A percentile compares a stretch with the other conserved stretches of the same genome.
phyloP scores from a whole-genome alignment of 2,888 invertebrate species.

The Erynnis tages region DNA sequence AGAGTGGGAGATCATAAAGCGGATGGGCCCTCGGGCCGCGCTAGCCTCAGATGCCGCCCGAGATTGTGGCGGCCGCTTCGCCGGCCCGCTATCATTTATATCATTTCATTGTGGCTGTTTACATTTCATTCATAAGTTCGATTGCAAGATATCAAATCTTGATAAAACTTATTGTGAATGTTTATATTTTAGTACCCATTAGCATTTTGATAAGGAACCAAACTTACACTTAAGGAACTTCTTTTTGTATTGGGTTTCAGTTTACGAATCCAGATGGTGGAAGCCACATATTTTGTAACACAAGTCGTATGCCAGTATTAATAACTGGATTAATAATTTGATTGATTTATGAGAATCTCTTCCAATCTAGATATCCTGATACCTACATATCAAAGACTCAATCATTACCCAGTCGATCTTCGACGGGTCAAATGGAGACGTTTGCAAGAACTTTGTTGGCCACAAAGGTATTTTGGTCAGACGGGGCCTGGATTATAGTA shows the following conservation, averaged over 20 bases:
- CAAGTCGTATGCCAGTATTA: too few relatives aligned
- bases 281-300: too few relatives aligned
- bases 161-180: constrained; percentile 20
- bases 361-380: too few relatives aligned
- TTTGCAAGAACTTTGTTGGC: too few relatives aligned
- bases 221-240: constrained; percentile 6
- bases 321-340: too few relatives aligned
- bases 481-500: too few relatives aligned
- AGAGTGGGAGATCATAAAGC: constrained; percentile 68
- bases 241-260: neutral
- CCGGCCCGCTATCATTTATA: constrained; percentile 67
- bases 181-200: constrained; percentile 25
- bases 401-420: too few relatives aligned
- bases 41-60: constrained; percentile 67
- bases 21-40: constrained; percentile 38
- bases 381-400: too few relatives aligned
- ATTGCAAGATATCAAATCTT: constrained; percentile 26
- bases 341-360: too few relatives aligned
- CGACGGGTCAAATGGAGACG: too few relatives aligned
- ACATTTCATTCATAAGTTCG: constrained; percentile 63
- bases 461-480: too few relatives aligned
- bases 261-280: too few relatives aligned
- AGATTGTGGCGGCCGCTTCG: constrained; percentile 59
- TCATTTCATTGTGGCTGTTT: constrained; percentile 76
- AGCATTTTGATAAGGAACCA: constrained; percentile 17